A percentile compares a stretch with the other conserved stretches of the same genome.
Conservation (phyloP, 1,140 invertebrate species). For the Anoplophora glabripennis region DNA sequence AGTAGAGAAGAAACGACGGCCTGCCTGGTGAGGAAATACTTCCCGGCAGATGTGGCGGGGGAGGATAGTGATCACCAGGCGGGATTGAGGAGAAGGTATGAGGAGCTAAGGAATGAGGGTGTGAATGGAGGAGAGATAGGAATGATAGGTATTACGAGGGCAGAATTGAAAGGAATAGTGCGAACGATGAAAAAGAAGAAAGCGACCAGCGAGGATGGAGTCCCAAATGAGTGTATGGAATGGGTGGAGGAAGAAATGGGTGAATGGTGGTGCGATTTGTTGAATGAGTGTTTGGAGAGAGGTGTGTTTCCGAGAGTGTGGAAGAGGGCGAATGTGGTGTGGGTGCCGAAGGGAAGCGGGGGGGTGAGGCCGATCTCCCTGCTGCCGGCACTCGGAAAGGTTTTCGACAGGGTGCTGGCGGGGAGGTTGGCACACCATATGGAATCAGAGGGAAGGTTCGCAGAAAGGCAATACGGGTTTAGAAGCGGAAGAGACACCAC, state of each 20-base stretch:
- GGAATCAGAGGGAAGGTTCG: background rate
- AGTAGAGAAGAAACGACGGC: background rate
- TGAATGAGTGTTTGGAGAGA: background rate
- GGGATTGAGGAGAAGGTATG: no score
- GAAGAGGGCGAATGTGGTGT: background rate
- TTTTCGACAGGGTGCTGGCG: constrained; percentile 5
- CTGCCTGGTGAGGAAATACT: background rate
- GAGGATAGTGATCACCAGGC: background rate
- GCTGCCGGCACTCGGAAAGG: background rate
- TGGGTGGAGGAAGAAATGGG: background rate
- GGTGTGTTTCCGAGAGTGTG: background rate
- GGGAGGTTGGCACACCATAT: background rate
- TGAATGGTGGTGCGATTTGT: background rate
- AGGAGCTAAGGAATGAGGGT: background rate
- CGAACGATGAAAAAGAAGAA: background rate
- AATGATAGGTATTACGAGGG: no score
- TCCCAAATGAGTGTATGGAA: background rate
- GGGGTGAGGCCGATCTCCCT: constrained; percentile 12
- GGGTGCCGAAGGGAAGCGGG: background rate
- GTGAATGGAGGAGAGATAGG: background rate
- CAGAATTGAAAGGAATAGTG: no score
- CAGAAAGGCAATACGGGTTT: constrained; percentile 7
- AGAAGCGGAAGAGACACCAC: constrained; percentile 1
- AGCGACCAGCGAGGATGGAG: background rate
- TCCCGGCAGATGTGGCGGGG: background rate